A percentile compares a stretch with the other conserved stretches of the same genome.
Conservation (phyloP, 30 jellyfish, hydroid and myxozoan genomes). For the Hydractinia echinata region DNA sequence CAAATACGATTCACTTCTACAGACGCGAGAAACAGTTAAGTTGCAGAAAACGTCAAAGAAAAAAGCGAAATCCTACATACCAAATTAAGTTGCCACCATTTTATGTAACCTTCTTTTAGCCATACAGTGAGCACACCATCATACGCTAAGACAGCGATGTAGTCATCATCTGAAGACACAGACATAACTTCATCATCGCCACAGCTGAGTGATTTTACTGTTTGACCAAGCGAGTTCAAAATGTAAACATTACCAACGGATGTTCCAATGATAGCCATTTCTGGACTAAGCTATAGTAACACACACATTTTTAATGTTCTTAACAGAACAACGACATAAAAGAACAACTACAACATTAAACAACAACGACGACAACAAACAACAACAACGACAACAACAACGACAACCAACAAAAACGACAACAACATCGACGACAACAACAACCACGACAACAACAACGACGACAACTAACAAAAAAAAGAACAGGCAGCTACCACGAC, state of each 20-base stretch:
- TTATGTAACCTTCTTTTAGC: slow-evolving; percentile 39
- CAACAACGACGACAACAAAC: too few species aligned
- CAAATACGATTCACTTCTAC: too few species aligned
- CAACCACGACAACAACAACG: too few species aligned
- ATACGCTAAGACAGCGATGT: slow-evolving; percentile 20
- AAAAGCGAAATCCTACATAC: neutral
- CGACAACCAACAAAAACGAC: too few species aligned
- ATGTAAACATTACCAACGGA: slow-evolving; percentile 22
- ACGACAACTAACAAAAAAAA: too few species aligned
- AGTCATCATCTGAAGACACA: slow-evolving; percentile 31
- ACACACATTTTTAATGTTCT: too few species aligned
- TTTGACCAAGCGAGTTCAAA: slow-evolving; percentile 30
- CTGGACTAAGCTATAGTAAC: slow-evolving; percentile 29
- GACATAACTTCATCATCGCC: slow-evolving; percentile 32
- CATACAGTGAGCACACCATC: slow-evolving; percentile 36
- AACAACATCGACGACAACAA: too few species aligned
- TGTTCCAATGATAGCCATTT: slow-evolving; percentile 26
- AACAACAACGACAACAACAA: too few species aligned
- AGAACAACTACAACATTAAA: too few species aligned
- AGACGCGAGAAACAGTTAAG: neutral
- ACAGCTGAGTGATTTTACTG: slow-evolving; percentile 17
- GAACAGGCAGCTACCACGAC: too few species aligned
- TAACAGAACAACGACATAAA: too few species aligned
- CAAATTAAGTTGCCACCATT: slow-evolving; percentile 38
- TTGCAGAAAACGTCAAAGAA: neutral